Evolutionary conservation across 2,113 vertebrate genomes (phyloP).

Genomic region (Sterrhoptilus dennistouni): DNA sequence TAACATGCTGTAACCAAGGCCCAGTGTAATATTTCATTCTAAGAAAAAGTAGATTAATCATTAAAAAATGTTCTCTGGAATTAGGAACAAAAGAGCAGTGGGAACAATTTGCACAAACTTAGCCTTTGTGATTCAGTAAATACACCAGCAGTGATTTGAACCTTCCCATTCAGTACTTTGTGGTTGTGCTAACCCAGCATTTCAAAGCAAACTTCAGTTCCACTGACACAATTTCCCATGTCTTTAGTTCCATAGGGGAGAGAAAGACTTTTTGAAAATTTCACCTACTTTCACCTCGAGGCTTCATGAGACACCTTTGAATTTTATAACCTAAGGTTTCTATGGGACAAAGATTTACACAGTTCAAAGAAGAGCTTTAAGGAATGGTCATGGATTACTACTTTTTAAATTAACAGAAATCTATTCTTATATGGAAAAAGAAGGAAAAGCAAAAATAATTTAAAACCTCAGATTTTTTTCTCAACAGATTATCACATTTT

Average conservation of each 20-base stretch:
- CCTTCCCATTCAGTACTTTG: background rate
- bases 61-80: conserved; percentile 7
- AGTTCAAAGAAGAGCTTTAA: conserved; percentile 4
- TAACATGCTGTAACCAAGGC: background rate
- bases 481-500: background rate
- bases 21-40: background rate
- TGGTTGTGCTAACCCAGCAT: background rate
- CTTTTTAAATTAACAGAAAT: background rate
- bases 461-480: background rate
- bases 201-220: conserved; percentile 35
- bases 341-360: background rate
- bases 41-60: conserved; percentile 16
- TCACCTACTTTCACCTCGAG: background rate
- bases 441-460: background rate
- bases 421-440: background rate
- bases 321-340: conserved; percentile 34
- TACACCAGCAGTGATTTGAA: background rate
- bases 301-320: conserved; percentile 21
- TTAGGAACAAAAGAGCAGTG: conserved; percentile 1
- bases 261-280: background rate
- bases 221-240: conserved; percentile 20
- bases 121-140: conserved; percentile 32
- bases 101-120: background rate
- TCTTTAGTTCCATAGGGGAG: background rate
- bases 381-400: background rate